Evolutionary conservation across 1,140 invertebrate genomes (phyloP).

Genomic region (Dendroctonus ponderosae): DNA sequence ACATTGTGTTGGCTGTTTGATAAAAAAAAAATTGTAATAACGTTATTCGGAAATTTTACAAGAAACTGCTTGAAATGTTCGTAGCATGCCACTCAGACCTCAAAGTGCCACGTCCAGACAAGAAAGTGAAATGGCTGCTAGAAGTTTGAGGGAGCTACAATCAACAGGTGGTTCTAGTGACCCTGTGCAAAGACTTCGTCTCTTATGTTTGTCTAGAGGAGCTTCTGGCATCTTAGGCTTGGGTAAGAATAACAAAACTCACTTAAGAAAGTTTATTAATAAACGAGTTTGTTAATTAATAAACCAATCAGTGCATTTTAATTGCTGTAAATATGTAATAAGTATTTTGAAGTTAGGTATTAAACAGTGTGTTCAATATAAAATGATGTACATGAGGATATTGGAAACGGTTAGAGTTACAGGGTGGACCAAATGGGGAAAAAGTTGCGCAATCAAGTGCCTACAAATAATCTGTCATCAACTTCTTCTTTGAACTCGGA

Average conservation of each 20-base stretch:
- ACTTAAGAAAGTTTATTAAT: background rate
- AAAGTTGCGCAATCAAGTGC: no score
- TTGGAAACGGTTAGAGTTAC: no score
- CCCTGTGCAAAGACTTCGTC: slow-evolving; percentile 78
- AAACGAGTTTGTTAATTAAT: background rate
- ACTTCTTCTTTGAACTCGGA: no score
- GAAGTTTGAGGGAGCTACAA: slow-evolving; percentile 55
- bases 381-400: background rate
- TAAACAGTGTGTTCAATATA: background rate
- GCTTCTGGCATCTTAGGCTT: slow-evolving; percentile 86
- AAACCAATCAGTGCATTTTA: background rate
- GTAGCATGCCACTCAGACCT: slow-evolving; percentile 48
- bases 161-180: slow-evolving; percentile 64
- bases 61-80: background rate
- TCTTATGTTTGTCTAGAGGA: slow-evolving; percentile 82
- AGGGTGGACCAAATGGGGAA: no score
- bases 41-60: background rate
- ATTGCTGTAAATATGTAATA: background rate
- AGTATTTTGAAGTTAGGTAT: no score
- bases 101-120: slow-evolving; percentile 72
- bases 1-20: background rate
- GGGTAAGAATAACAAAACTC: slow-evolving; percentile 49
- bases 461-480: no score
- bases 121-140: slow-evolving; percentile 80
- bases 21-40: background rate